Evolutionary conservation across 2,888 invertebrate genomes (phyloP).

Genomic region (Criorhina ranunculi): DNA sequence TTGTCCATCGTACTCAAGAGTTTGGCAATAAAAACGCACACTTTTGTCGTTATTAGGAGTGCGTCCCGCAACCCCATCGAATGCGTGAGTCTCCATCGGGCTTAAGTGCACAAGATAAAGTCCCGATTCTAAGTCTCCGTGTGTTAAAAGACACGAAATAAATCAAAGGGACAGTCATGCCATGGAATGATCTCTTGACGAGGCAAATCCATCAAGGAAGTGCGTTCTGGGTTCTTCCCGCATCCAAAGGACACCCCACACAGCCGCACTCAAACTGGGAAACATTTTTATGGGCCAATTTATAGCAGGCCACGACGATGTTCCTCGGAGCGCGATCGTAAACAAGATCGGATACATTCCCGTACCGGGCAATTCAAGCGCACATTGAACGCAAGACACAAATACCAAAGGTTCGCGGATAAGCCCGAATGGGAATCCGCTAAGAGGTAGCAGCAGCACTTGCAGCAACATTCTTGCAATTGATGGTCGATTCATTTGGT

Average conservation of each 20-base stretch:
- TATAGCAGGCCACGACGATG: conserved; percentile 56
- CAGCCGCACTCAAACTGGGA: not conserved
- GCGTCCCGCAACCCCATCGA: conserved; percentile 9
- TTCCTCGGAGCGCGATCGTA: conserved; percentile 49
- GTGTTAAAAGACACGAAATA: conserved; percentile 55
- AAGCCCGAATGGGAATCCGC: conserved; percentile 30
- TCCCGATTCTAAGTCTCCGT: conserved; percentile 10
- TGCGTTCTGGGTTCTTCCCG: conserved; percentile 4
- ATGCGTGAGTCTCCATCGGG: conserved; percentile 72
- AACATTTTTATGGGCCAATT: conserved; percentile 71
- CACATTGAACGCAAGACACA: conserved; percentile 69
- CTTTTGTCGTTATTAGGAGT: conserved; percentile 62
- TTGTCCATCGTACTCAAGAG: conserved; percentile 65
- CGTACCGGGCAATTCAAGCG: conserved; percentile 72
- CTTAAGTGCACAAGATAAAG: conserved; percentile 64
- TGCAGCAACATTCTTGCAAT: conserved; percentile 74
- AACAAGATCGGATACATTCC: conserved; percentile 35
- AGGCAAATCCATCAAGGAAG: conserved; percentile 71
- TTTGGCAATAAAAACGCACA: conserved; percentile 74
- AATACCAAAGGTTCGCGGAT: conserved; percentile 51
- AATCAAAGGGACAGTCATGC: conserved; percentile 42
- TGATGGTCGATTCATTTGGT: conserved; percentile 74
- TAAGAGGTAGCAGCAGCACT: conserved; percentile 31
- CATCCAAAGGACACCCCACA: conserved; percentile 14
- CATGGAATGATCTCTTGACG: not conserved